These are phyloP conservation scores for Drosophila niveifrons DNA, from an alignment of 2,888 invertebrate genomes.

Conservation along the genomic window DNA sequence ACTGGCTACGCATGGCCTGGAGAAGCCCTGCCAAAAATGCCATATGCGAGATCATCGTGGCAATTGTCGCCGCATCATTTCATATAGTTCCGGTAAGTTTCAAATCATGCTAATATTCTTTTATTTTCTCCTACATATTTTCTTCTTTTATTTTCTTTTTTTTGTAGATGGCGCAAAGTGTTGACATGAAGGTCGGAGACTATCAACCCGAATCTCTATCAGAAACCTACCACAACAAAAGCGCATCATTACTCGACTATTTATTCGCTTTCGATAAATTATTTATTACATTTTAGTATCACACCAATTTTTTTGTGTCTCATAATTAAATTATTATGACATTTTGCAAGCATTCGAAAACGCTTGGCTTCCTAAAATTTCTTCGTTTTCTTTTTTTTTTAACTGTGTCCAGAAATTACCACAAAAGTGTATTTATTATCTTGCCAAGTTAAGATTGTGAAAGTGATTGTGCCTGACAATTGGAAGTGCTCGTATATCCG, in stretches of 20 bases:
- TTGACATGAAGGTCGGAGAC: conserved; percentile 38
- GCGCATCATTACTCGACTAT: conserved; percentile 28
- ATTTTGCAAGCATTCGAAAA: background rate
- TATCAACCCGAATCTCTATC: conserved; percentile 60
- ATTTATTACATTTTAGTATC: conserved; percentile 50
- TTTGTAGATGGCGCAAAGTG: conserved; percentile 70
- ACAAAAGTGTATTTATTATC: background rate
- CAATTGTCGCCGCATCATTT: conserved; percentile 78
- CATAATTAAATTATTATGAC: background rate
- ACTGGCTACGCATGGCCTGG: conserved; percentile 65
- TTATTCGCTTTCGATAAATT: conserved; percentile 38
- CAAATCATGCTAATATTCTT: background rate
- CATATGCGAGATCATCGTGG: conserved; percentile 83
- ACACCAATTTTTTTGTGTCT: conserved; percentile 4
- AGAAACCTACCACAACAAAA: conserved; percentile 29
- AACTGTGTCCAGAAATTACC: background rate
- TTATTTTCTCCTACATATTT: conserved; percentile 18
- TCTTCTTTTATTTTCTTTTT: background rate
- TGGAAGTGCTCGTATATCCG: background rate
- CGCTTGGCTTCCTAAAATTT: background rate
- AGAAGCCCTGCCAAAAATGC: conserved; percentile 80
- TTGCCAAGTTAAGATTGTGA: background rate
- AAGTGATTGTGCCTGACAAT: conserved; percentile 1
- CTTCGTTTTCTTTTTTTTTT: background rate
- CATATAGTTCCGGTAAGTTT: conserved; percentile 74